Conservation (phyloP, 2,888 invertebrate species). For the Lithophane leautieri region DNA sequence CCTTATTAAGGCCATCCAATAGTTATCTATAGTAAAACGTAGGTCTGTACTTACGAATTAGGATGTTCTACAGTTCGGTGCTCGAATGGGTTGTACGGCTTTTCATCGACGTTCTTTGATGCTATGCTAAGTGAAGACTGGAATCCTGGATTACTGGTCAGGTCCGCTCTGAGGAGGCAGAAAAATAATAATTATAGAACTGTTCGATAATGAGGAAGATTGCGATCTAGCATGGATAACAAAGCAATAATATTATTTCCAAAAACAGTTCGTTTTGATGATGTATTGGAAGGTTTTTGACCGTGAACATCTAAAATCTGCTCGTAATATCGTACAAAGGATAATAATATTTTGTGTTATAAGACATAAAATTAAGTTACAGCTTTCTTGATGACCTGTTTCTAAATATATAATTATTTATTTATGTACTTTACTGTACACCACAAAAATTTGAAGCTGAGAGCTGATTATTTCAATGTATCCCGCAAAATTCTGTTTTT, state of each 20-base stretch:
- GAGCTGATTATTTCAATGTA: too few species aligned
- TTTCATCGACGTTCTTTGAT: constrained; percentile 83
- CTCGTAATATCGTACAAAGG: neutral
- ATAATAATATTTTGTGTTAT: neutral
- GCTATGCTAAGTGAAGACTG: constrained; percentile 84
- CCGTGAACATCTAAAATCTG: neutral
- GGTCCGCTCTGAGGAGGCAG: constrained; percentile 79
- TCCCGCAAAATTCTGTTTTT: too few species aligned
- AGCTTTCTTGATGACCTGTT: neutral
- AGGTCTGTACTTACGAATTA: constrained; percentile 88
- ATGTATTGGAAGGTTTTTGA: neutral
- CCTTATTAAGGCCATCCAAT: neutral
- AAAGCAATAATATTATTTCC: neutral
- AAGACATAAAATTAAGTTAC: neutral
- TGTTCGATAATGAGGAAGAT: neutral
- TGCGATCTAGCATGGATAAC: neutral
- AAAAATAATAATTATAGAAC: neutral
- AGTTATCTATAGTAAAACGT: neutral
- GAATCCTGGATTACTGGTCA: constrained; percentile 83
- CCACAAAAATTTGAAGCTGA: too few species aligned
- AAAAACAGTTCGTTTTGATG: neutral
- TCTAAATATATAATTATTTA: neutral
- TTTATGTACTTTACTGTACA: too few species aligned
- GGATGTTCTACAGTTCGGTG: constrained; percentile 91
- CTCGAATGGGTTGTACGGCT: constrained; percentile 93